Evolutionary conservation across 2,113 vertebrate genomes (phyloP).

Genomic region (Nerophis lumbriciformis): DNA sequence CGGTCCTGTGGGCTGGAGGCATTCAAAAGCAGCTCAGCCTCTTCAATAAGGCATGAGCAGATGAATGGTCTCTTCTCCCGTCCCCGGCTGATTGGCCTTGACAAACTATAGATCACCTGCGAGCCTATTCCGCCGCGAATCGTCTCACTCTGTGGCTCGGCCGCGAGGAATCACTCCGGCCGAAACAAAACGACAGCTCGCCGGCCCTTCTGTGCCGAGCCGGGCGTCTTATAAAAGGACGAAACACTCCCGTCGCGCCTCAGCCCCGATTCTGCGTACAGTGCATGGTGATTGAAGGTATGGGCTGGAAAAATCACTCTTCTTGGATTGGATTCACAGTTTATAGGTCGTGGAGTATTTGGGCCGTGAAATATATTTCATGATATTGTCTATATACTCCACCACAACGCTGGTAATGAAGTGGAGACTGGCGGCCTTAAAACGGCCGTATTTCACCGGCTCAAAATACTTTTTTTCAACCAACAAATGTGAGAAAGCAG

Average conservation of each 20-base stretch:
- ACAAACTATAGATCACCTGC: constrained; percentile 71
- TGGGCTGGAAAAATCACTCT: neutral
- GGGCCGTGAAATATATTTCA: too few relatives aligned
- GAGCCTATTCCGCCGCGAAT: constrained; percentile 58
- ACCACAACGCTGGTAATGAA: too few relatives aligned
- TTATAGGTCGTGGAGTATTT: too few relatives aligned
- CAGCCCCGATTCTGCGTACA: constrained; percentile 14
- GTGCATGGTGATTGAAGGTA: neutral
- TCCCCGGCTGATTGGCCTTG: constrained; percentile 64
- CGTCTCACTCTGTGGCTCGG: constrained; percentile 55
- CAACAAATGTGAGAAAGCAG: too few relatives aligned
- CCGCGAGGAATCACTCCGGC: constrained; percentile 39
- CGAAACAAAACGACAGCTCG: constrained; percentile 39
- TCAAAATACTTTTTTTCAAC: too few relatives aligned
- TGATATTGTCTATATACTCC: too few relatives aligned
- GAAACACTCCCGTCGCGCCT: neutral
- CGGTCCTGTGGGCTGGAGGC: constrained; percentile 52
- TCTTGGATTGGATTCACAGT: neutral
- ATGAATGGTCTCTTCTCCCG: constrained; percentile 64
- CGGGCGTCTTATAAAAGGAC: constrained; percentile 19
- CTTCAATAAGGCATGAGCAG: constrained; percentile 69
- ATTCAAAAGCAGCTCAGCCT: constrained; percentile 62
- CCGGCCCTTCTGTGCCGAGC: constrained; percentile 31
- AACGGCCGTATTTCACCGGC: too few relatives aligned
- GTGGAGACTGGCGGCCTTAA: too few relatives aligned